Conservation (phyloP, 2,888 invertebrate species). For the Myathropa florea region DNA sequence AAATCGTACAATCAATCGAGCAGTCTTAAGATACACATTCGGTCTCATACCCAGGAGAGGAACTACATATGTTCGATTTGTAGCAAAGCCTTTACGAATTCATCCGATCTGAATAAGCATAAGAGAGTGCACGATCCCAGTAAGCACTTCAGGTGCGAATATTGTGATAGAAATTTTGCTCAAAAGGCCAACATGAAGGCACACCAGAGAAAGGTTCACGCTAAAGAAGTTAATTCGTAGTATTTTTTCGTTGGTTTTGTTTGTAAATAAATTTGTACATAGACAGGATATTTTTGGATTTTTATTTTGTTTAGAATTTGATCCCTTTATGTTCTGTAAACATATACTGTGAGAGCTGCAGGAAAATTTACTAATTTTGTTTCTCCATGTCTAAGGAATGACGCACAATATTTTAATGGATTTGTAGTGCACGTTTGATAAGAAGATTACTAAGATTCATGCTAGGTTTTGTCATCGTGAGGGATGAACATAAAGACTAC, state of each 20-base stretch:
- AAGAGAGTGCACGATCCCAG: conserved; percentile 69
- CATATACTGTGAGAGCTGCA: too few species aligned
- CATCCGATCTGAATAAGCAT: conserved; percentile 72
- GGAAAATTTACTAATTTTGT: too few species aligned
- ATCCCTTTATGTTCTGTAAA: too few species aligned
- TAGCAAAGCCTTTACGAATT: conserved; percentile 72
- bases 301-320: not conserved
- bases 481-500: too few species aligned
- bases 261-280: not conserved
- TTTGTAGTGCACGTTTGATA: too few species aligned
- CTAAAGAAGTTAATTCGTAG: not conserved
- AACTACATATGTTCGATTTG: conserved; percentile 72
- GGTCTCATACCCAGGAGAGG: conserved; percentile 73
- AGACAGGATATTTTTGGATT: not conserved
- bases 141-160: conserved; percentile 64
- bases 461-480: too few species aligned
- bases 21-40: conserved; percentile 72
- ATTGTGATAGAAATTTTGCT: conserved; percentile 69
- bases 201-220: conserved; percentile 14
- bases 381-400: too few species aligned
- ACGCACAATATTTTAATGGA: too few species aligned
- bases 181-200: conserved; percentile 68
- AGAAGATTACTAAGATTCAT: too few species aligned
- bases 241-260: not conserved
- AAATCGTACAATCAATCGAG: conserved; percentile 73